Evolutionary conservation across 1,140 invertebrate species (phyloP), one percentile per base, ranked within the genome.

Genomic region (Diorhabda elongata): DNA sequence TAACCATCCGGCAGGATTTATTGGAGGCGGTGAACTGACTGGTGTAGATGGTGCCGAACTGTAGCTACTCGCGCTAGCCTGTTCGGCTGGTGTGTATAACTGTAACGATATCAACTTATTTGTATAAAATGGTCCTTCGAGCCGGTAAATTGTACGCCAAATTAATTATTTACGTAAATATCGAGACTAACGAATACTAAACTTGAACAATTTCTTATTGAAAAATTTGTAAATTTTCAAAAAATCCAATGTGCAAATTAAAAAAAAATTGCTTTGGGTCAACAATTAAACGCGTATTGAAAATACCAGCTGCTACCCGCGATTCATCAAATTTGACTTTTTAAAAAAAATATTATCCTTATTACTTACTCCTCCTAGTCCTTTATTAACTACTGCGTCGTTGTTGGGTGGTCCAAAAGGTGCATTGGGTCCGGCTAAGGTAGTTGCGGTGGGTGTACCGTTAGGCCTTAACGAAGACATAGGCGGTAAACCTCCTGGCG

Each of bases 21-120:
- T 85, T 65, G 91, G 93, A 67, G 91, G 92, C 59, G 94, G 92
- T 69, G 92, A 93, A 84, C 92, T 94, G 70, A 93, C 90, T 41
- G 93, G 92, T 47, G 92, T 94, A 74, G 91, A 90, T 73, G 94
- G 94, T 80, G 95, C 96, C 78, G 93, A 94, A 83, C 92, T 93
- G 84, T 95, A 97, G 86, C 93, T 96, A 82, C 92, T 94, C 80
- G 91, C 89, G 85, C 93, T 92, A 76, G 83, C 79, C 83, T 95
- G 93, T 82, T 95, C 93, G 52, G 80, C 76, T 74, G 90, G 87
- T 64, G 91, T 89, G 84, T 94, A 95, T 81, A 95, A 94, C 92
- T 94, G 26, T 26, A 26, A 26, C 26, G 26, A 26, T 26, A 26
- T 26, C 26, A 26, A 26, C 26, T 26, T 26, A 26, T 26, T 26